A percentile compares a stretch with the other conserved stretches of the same genome.
phyloP scores from a whole-genome alignment of 2,797 vertebrate species.

The Hemitrygon akajei region DNA sequence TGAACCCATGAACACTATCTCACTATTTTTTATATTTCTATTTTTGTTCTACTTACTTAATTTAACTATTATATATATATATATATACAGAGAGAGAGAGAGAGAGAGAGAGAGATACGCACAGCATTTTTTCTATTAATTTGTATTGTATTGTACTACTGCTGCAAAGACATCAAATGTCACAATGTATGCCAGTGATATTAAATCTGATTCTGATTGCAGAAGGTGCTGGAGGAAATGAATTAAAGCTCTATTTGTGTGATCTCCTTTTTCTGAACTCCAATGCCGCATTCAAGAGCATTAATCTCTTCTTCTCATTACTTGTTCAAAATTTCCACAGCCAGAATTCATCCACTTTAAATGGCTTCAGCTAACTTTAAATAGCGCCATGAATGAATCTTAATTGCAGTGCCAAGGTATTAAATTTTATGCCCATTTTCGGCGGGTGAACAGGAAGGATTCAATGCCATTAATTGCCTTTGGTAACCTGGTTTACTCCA shows the following conservation, averaged over 20 bases:
- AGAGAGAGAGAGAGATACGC: too few relatives aligned
- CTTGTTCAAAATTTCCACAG: not conserved
- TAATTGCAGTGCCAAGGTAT: not conserved
- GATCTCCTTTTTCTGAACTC: not conserved
- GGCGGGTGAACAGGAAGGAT: not conserved
- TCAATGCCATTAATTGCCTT: not conserved
- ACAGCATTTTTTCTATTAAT: too few relatives aligned
- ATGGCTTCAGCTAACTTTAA: not conserved
- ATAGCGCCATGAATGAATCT: not conserved
- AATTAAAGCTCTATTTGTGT: not conserved
- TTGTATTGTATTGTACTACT: too few relatives aligned
- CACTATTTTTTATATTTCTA: too few relatives aligned
- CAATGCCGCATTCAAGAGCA: not conserved
- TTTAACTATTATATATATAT: too few relatives aligned
- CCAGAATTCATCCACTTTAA: not conserved
- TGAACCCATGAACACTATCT: too few relatives aligned
- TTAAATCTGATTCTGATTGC: too few relatives aligned
- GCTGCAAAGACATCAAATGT: too few relatives aligned
- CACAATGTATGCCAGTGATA: too few relatives aligned
- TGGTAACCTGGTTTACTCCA: not conserved
- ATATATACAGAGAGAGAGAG: too few relatives aligned
- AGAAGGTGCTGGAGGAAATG: not conserved
- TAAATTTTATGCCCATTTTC: not conserved
- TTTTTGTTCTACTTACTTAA: too few relatives aligned
- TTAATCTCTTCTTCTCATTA: not conserved